A percentile compares a stretch with the other conserved stretches of the same genome.
Evolutionary conservation across 2,113 vertebrate species (phyloP).

Genomic region (Cebidichthys violaceus): DNA sequence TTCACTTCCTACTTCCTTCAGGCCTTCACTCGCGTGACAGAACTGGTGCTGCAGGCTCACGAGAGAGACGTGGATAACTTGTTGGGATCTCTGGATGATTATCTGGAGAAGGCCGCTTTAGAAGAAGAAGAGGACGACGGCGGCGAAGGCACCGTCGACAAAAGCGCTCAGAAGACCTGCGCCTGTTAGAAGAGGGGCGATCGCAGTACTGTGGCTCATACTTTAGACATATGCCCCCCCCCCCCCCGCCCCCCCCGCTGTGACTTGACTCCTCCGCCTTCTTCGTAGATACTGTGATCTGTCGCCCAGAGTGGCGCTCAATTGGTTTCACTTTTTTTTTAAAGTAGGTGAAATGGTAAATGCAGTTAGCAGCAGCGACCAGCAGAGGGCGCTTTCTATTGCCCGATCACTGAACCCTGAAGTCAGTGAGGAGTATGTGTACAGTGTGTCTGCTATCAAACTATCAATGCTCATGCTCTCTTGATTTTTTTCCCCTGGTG

Average conservation of each 20-base stretch:
- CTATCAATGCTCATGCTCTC: background rate
- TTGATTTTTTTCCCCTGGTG: background rate
- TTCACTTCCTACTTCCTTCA: conserved; percentile 67
- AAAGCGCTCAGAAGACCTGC: conserved; percentile 84
- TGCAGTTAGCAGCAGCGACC: conserved; percentile 45
- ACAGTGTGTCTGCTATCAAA: background rate
- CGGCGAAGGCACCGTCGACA: conserved; percentile 68
- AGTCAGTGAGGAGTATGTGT: background rate
- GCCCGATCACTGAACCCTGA: background rate
- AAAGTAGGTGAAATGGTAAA: background rate
- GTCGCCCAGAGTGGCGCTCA: background rate
- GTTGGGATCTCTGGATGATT: conserved; percentile 78
- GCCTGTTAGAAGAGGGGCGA: conserved; percentile 85
- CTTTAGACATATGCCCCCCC: background rate
- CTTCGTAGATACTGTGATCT: background rate
- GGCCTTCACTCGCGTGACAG: conserved; percentile 91
- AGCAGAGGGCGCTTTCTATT: conserved; percentile 43
- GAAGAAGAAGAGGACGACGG: conserved; percentile 89
- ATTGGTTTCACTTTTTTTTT: conserved; percentile 4
- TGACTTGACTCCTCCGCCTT: background rate
- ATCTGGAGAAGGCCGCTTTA: conserved; percentile 84
- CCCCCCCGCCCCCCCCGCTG: no score
- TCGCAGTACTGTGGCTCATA: background rate
- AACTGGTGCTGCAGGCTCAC: conserved; percentile 93
- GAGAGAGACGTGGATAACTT: conserved; percentile 89